Conservation (phyloP, 2,797 vertebrate genomes). For the Pteronotus mesoamericanus region DNA sequence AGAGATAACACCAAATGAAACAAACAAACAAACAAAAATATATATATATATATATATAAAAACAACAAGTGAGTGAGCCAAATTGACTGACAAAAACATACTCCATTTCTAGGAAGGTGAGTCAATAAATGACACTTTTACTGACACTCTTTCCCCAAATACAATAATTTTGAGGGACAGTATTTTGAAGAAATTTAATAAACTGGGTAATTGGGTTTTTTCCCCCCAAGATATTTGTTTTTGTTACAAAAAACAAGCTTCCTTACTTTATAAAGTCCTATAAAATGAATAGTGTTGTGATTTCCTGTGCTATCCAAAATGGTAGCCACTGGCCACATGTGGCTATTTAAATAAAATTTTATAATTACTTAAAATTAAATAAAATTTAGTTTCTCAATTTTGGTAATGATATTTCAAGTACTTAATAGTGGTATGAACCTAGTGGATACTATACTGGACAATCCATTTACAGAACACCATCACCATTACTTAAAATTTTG, state of each 20-base stretch:
- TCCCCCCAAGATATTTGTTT: not conserved
- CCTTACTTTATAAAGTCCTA: not conserved
- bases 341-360: not conserved
- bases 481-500: not conserved
- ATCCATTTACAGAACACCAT: not conserved
- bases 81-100: not conserved
- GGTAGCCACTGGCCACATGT: not conserved
- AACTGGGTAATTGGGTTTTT: not conserved
- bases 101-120: not conserved
- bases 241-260: not conserved
- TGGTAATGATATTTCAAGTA: not conserved
- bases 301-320: not conserved
- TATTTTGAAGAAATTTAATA: not conserved
- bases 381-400: not conserved
- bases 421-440: not conserved
- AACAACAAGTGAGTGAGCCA: not conserved
- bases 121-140: not conserved
- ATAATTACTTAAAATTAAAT: not conserved
- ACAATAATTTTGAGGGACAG: not conserved
- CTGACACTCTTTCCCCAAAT: not conserved
- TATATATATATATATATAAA: not conserved
- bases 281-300: not conserved
- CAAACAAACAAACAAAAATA: not conserved
- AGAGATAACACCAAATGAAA: not conserved
- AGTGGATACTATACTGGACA: not conserved